Evolutionary conservation across 2,113 vertebrate species (phyloP).

Genomic region (Poeciliopsis turrubarensis): DNA sequence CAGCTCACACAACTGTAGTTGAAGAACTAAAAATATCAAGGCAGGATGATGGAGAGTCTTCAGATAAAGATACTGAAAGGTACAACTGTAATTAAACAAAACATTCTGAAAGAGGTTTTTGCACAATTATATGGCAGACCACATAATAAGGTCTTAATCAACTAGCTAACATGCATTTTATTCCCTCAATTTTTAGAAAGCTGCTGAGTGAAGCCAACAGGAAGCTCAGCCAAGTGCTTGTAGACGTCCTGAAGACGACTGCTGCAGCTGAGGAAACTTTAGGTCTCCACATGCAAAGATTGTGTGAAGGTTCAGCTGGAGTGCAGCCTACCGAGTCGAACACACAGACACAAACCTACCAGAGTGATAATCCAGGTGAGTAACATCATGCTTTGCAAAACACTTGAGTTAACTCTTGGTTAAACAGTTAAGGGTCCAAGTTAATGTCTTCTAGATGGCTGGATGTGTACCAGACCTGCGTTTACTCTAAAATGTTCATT

Average conservation of each 20-base stretch:
- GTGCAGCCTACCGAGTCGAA: conserved; percentile 33
- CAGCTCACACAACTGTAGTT: conserved; percentile 34
- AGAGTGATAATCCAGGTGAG: conserved; percentile 60
- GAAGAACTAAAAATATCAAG: conserved; percentile 21
- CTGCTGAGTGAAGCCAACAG: conserved; percentile 84
- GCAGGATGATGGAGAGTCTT: conserved; percentile 61
- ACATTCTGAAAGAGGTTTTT: neutral
- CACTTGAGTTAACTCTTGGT: neutral
- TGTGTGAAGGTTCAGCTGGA: conserved; percentile 79
- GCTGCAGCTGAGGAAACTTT: conserved; percentile 92
- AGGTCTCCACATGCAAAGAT: conserved; percentile 85
- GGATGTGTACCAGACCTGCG: neutral
- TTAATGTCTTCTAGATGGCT: neutral
- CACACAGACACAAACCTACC: conserved; percentile 69
- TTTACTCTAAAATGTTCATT: neutral
- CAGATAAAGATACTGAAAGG: conserved; percentile 85
- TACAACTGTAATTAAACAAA: conserved; percentile 50
- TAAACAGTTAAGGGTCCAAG: neutral
- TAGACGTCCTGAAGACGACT: conserved; percentile 92
- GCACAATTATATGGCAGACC: neutral
- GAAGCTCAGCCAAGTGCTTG: conserved; percentile 86
- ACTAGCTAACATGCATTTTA: neutral
- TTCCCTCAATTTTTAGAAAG: conserved; percentile 66
- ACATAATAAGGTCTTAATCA: neutral
- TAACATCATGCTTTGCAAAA: neutral